phyloP scores from a whole-genome alignment of 2,113 vertebrate species.

The Melierax canorus region DNA sequence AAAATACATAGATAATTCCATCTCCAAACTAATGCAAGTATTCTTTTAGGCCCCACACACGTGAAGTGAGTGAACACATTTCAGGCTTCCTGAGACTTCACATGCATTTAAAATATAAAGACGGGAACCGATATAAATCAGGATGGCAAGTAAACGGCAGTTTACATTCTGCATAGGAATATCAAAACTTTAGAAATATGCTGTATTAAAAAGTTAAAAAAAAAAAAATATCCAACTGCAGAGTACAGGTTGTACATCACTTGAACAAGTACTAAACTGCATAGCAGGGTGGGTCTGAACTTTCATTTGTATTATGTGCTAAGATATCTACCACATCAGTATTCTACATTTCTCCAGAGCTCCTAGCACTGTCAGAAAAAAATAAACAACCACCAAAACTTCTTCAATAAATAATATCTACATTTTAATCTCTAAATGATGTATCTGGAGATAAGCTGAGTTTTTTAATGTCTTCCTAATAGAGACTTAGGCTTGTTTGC shows the following conservation, averaged over 20 bases:
- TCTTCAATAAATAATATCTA: not conserved
- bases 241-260: not conserved
- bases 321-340: no score
- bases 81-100: not conserved
- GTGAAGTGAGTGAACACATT: not conserved
- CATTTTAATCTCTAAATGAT: not conserved
- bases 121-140: not conserved
- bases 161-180: not conserved
- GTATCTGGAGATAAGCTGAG: not conserved
- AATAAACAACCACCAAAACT: not conserved
- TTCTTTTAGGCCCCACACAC: not conserved
- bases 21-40: not conserved
- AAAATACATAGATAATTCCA: not conserved
- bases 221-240: not conserved
- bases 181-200: not conserved
- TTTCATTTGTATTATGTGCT: not conserved
- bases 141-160: not conserved
- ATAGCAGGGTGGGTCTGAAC: not conserved
- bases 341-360: not conserved
- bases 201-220: not conserved
- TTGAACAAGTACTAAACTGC: not conserved
- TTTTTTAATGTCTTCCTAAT: not conserved
- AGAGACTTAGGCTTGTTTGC: not conserved
- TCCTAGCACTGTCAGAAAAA: not conserved
- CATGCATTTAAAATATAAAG: not conserved